phyloP scores from a whole-genome alignment of 2,113 vertebrate species.

The Poicephalus gulielmi region DNA sequence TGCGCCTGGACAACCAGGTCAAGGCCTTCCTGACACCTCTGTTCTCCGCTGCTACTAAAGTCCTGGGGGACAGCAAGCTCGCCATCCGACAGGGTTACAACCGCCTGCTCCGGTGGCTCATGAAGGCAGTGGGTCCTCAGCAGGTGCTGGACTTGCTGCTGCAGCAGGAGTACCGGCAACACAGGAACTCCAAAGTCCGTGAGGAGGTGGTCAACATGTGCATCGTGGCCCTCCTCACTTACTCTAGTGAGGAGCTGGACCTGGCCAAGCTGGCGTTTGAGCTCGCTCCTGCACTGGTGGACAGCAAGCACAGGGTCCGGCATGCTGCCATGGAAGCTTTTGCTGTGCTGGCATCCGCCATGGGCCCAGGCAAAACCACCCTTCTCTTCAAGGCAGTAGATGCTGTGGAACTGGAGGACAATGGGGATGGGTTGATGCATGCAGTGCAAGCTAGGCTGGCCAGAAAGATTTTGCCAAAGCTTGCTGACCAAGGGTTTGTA shows the following conservation, averaged over 20 bases:
- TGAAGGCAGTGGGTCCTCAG: slow-evolving; percentile 78
- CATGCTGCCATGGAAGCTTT: slow-evolving; percentile 87
- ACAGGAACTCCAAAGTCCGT: slow-evolving; percentile 82
- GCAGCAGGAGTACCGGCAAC: slow-evolving; percentile 71
- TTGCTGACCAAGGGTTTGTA: slow-evolving; percentile 78
- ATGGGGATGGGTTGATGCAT: slow-evolving; percentile 81
- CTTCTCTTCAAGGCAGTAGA: slow-evolving; percentile 84
- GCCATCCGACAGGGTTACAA: slow-evolving; percentile 81
- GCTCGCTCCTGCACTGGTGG: slow-evolving; percentile 83
- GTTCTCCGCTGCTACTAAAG: slow-evolving; percentile 77
- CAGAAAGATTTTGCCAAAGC: slow-evolving; percentile 79
- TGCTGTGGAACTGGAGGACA: slow-evolving; percentile 80
- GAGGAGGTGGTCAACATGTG: slow-evolving; percentile 85
- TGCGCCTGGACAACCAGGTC: slow-evolving; percentile 75
- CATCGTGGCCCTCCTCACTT: slow-evolving; percentile 81
- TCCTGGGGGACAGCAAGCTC: slow-evolving; percentile 81
- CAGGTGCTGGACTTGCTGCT: slow-evolving; percentile 82
- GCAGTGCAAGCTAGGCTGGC: slow-evolving; percentile 86
- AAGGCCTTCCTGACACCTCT: slow-evolving; percentile 77
- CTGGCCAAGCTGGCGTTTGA: slow-evolving; percentile 78
- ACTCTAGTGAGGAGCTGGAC: slow-evolving; percentile 83
- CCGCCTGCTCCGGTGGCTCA: slow-evolving; percentile 80
- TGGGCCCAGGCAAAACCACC: slow-evolving; percentile 77
- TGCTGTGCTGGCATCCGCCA: slow-evolving; percentile 79
- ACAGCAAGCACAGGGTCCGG: slow-evolving; percentile 84